Evolutionary conservation across 1,140 invertebrate genomes (phyloP).

Genomic region (Drosophila suzukii): DNA sequence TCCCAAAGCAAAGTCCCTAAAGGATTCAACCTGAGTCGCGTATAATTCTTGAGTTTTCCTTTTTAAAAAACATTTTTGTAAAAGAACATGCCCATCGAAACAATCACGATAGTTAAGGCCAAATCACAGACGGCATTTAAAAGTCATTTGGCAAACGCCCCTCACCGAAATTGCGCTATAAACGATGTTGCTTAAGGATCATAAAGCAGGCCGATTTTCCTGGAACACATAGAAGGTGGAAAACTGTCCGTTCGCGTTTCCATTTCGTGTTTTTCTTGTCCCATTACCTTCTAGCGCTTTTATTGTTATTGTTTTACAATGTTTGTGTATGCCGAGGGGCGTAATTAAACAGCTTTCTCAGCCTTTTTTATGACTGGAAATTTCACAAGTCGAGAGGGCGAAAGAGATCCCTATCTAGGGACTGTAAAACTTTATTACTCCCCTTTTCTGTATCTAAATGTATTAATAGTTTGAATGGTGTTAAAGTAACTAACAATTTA

Average conservation of each 20-base stretch:
- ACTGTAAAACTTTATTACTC: slow-evolving; percentile 4
- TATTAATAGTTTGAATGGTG: neutral
- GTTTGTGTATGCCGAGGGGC: slow-evolving; percentile 52
- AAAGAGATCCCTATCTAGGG: slow-evolving; percentile 17
- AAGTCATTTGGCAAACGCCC: slow-evolving; percentile 79
- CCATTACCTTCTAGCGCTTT: slow-evolving; percentile 44
- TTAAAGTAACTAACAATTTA: neutral
- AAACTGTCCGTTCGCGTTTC: slow-evolving; percentile 31
- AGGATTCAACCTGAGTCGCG: slow-evolving; percentile 36
- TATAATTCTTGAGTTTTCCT: slow-evolving; percentile 9
- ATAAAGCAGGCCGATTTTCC: slow-evolving; percentile 59
- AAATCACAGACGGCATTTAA: slow-evolving; percentile 71
- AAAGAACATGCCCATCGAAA: slow-evolving; percentile 42
- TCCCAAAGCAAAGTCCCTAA: slow-evolving; percentile 36
- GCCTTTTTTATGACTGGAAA: slow-evolving; percentile 65
- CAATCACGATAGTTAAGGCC: slow-evolving; percentile 44
- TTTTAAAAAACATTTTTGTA: slow-evolving; percentile 10
- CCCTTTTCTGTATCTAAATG: neutral
- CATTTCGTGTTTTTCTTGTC: slow-evolving; percentile 28
- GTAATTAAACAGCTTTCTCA: slow-evolving; percentile 71
- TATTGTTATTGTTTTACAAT: slow-evolving; percentile 80
- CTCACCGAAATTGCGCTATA: slow-evolving; percentile 56
- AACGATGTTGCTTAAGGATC: slow-evolving; percentile 61
- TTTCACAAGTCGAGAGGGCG: slow-evolving; percentile 55
- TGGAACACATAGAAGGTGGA: slow-evolving; percentile 30